Conservation (phyloP, 2,113 vertebrate species). For the Saguinus imperator region DNA sequence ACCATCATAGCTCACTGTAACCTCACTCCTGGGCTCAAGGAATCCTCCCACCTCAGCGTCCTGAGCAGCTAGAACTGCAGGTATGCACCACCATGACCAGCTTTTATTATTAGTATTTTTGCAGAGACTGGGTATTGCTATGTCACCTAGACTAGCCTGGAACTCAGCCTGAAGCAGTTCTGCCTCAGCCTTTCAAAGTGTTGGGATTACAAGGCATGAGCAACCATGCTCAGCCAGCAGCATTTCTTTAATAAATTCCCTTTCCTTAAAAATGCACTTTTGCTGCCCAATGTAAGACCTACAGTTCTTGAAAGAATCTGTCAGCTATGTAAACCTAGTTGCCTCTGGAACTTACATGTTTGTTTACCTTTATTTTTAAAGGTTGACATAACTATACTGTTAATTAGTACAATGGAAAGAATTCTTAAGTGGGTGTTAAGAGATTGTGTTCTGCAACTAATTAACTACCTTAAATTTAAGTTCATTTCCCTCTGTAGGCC, state of each 20-base stretch:
- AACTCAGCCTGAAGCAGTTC: too few species aligned
- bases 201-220: too few species aligned
- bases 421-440: conserved; percentile 53
- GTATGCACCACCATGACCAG: too few species aligned
- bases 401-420: conserved; percentile 68
- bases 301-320: neutral
- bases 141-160: too few species aligned
- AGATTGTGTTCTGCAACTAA: conserved; percentile 59
- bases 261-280: conserved; percentile 37
- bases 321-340: neutral
- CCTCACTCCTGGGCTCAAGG: too few species aligned
- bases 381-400: conserved; percentile 35
- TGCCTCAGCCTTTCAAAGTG: too few species aligned
- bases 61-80: too few species aligned
- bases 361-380: conserved; percentile 33
- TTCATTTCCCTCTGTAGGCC: conserved; percentile 36
- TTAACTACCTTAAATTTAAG: conserved; percentile 59
- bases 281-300: neutral
- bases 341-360: neutral
- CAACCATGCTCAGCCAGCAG: too few species aligned
- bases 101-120: too few species aligned
- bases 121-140: too few species aligned
- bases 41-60: too few species aligned
- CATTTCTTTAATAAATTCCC: conserved; percentile 24
- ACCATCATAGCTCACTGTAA: too few species aligned